These are phyloP conservation scores for Drosophila orena DNA, from an alignment of 1,140 invertebrate genomes.

Conservation along the genomic window DNA sequence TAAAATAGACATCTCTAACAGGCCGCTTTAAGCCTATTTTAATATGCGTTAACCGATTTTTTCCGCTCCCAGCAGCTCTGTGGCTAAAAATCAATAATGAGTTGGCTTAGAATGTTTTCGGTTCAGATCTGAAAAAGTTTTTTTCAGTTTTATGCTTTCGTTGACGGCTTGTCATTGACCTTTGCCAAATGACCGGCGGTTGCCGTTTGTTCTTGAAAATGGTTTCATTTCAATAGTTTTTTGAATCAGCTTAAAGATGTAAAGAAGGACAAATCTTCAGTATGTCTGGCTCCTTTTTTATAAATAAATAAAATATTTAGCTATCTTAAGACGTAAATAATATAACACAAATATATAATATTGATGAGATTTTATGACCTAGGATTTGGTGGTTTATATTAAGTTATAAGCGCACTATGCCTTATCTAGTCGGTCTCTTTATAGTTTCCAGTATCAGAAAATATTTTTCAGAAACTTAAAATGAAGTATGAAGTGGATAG, in stretches of 20 bases:
- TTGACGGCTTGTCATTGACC: slow-evolving; percentile 35
- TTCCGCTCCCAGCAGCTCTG: neutral
- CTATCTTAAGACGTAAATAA: no score
- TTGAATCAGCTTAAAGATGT: no score
- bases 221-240: neutral
- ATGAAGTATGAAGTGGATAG: slow-evolving; percentile 20
- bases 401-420: no score
- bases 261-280: no score
- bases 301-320: no score
- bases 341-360: no score
- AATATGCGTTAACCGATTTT: slow-evolving; percentile 36
- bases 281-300: no score
- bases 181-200: slow-evolving; percentile 35
- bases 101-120: slow-evolving; percentile 11
- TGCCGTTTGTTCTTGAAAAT: slow-evolving; percentile 2
- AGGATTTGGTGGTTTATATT: no score
- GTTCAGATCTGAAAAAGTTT: slow-evolving; percentile 17
- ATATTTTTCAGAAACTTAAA: neutral
- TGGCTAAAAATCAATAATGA: slow-evolving; percentile 53
- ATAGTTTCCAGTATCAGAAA: no score
- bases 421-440: no score
- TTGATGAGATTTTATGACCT: no score
- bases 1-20: slow-evolving; percentile 48
- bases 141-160: slow-evolving; percentile 32
- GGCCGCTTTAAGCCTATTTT: slow-evolving; percentile 32